phyloP scores from a whole-genome alignment of 2,888 invertebrate species.

The Chrysomela aeneicollis region DNA sequence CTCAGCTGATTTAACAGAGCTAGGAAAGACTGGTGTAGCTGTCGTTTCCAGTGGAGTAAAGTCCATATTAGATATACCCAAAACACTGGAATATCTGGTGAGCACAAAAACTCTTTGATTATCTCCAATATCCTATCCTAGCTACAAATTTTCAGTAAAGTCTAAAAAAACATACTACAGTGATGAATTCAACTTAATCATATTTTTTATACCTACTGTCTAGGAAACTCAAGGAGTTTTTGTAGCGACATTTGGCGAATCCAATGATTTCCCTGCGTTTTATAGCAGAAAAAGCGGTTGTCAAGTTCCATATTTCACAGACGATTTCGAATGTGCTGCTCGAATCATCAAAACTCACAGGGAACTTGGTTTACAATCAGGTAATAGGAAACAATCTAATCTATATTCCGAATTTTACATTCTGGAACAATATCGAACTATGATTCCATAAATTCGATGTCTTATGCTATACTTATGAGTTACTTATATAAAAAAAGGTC shows the following conservation, averaged over 20 bases:
- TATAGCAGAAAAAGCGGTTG: constrained; percentile 82
- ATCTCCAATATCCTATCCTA: no score
- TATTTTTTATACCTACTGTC: constrained; percentile 17
- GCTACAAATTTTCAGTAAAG: no score
- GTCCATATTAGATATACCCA: constrained; percentile 94
- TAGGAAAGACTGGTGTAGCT: constrained; percentile 85
- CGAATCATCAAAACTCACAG: constrained; percentile 66
- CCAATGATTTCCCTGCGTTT: constrained; percentile 89
- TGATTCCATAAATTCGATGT: no score
- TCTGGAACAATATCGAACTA: no score
- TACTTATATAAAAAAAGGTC: no score
- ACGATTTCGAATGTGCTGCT: constrained; percentile 74
- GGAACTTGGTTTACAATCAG: constrained; percentile 69
- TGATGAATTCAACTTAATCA: no score
- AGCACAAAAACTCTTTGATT: constrained; percentile 40
- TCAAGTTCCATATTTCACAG: constrained; percentile 75
- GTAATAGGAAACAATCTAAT: constrained; percentile 58
- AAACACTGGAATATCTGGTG: constrained; percentile 93
- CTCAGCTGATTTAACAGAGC: constrained; percentile 92
- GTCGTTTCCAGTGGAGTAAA: constrained; percentile 97
- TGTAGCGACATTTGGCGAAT: constrained; percentile 79
- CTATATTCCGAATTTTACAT: no score
- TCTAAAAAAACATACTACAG: no score
- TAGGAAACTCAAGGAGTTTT: constrained; percentile 96
- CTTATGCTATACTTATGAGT: no score